Base-by-base conservation (phyloP, 2,888 invertebrate species). In the Thumatha senex region DNA sequence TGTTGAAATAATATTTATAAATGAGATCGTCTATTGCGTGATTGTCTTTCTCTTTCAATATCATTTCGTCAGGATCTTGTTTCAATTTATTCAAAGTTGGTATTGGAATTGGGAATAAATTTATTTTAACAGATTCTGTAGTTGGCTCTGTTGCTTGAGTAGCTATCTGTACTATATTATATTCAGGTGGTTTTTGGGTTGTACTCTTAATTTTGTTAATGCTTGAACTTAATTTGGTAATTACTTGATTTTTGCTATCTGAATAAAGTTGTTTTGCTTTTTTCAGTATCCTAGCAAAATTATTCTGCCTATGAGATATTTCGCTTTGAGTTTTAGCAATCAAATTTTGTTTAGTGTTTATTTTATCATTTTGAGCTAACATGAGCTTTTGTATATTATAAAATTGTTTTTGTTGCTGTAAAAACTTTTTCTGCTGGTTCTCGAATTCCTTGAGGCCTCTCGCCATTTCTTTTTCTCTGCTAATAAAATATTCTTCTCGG, bases 1-100 rank as follows among this genome's bases (percentile, higher is more conserved):
- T 90, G 49, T 91, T 90, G 31, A 91, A 91, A 45, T 90, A 91
- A 46, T 84, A 88, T 78, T 89, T 90, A 62, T 88, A 89, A 3
- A 91, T 81, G 52, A 91, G 75, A 54, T 90, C 90, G 18, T 91
- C 90, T 0, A 90, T 81, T 0, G 80, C 66, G 36, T 84, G 76
- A 0, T 82, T 70, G 39, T 91, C 88, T 76, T 86, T 90, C 34
- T 89, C 90, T 57, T 78, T 81, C 7, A 91, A 60, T 9, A 91
- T 79, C n/a, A 77, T 49, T 41, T 79, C 77, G 15, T 91, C 89
- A 55, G 86, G 80, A 46, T 89, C 78, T 54, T 67, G 60, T 54
- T 67, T 63, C 2, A 86, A 54, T 48, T 74, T 76, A 9, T 63
- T 72, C 0, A 70, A 58, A 0, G 72, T 55, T 8, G 86, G 82